Conservation (phyloP, 2,888 invertebrate species). For the Zonitis immaculata region DNA sequence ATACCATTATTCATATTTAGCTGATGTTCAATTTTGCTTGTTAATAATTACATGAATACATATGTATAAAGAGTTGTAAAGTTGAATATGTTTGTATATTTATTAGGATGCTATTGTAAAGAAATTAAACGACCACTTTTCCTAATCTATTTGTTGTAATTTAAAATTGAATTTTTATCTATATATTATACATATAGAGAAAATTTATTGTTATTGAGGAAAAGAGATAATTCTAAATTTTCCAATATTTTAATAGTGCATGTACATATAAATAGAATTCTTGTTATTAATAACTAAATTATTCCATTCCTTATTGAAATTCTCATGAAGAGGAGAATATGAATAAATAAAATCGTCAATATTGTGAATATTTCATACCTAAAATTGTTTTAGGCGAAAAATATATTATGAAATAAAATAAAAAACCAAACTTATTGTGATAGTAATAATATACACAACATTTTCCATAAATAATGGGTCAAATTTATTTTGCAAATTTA, state of each 20-base stretch:
- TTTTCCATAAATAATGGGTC: not conserved
- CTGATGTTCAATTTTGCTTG: not conserved
- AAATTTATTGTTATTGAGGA: not conserved
- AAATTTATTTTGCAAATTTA: not conserved
- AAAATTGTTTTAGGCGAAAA: no score
- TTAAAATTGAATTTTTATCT: no score
- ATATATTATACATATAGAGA: no score
- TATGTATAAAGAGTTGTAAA: not conserved
- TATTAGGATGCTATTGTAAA: not conserved
- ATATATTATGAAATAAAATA: slow-evolving; percentile 9
- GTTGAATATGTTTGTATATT: not conserved
- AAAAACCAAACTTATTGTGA: slow-evolving; percentile 19
- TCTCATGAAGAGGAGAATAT: not conserved
- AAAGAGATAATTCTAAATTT: not conserved
- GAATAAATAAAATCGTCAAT: slow-evolving; percentile 17
- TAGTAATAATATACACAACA: slow-evolving; percentile 11
- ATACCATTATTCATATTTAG: not conserved
- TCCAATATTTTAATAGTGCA: not conserved
- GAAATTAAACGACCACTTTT: not conserved
- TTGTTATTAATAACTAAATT: not conserved
- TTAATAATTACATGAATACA: no score
- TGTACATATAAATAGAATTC: not conserved
- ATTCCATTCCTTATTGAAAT: not conserved
- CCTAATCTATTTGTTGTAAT: not conserved
- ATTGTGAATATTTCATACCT: slow-evolving; percentile 23